Evolutionary conservation across 2,797 vertebrate species (phyloP).

Genomic region (Tenualosa ilisha): DNA sequence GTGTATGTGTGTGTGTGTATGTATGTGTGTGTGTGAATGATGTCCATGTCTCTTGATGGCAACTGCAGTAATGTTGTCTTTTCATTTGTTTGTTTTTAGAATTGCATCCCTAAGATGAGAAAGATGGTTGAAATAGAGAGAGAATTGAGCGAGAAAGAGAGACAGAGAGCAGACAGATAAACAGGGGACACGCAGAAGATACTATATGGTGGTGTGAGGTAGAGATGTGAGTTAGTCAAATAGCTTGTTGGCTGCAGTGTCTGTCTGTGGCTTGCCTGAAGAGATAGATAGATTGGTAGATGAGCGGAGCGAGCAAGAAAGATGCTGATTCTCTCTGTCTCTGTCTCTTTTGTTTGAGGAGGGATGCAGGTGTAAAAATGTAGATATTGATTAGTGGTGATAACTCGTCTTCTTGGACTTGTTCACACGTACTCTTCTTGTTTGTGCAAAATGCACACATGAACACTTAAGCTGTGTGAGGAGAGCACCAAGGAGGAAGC

Average conservation of each 20-base stretch:
- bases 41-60: no score
- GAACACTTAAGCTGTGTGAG: background rate
- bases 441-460: background rate
- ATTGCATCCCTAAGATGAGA: background rate
- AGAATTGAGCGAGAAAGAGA: no score
- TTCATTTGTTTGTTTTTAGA: background rate
- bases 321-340: background rate
- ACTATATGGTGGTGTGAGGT: no score
- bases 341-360: background rate
- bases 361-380: background rate
- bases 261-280: background rate
- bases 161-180: slow-evolving; percentile 16
- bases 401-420: background rate
- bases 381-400: background rate
- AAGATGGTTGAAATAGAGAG: no score
- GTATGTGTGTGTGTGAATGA: background rate
- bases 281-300: background rate
- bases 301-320: background rate
- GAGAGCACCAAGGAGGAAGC: background rate
- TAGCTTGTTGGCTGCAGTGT: background rate
- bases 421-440: background rate
- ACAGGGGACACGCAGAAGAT: no score
- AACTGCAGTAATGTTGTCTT: background rate
- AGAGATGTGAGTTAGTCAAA: background rate
- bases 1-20: background rate